phyloP scores from a whole-genome alignment of 2,797 vertebrate genomes.

The Pangasius macronema region DNA sequence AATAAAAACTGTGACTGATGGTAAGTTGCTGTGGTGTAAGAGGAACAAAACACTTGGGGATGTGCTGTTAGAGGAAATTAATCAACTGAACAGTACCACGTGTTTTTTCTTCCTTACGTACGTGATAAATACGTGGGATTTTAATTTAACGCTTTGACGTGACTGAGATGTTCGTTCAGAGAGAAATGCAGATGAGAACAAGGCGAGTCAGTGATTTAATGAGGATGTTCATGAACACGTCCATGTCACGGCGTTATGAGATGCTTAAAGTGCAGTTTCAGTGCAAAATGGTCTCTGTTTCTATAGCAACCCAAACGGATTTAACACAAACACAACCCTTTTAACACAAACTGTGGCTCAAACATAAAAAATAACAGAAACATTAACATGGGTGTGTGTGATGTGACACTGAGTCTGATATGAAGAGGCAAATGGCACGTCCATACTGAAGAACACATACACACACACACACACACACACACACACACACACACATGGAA shows the following conservation, averaged over 20 bases:
- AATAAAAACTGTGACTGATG: background rate
- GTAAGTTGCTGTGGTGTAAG: background rate
- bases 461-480: background rate
- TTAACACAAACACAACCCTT: background rate
- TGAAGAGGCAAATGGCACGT: background rate
- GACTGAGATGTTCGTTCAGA: background rate
- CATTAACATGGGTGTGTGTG: background rate
- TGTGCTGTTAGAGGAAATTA: background rate
- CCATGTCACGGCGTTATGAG: background rate
- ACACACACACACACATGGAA: background rate
- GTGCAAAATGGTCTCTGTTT: slow-evolving; percentile 49
- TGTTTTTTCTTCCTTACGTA: background rate
- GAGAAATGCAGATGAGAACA: background rate
- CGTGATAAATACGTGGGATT: background rate
- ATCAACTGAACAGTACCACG: background rate
- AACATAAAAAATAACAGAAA: slow-evolving; percentile 2
- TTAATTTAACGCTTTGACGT: background rate
- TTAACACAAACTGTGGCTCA: background rate
- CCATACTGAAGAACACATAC: background rate
- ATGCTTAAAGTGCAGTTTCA: slow-evolving; percentile 58
- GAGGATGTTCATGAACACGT: too few species aligned
- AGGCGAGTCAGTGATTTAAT: background rate
- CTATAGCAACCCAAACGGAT: background rate
- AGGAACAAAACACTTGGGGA: background rate
- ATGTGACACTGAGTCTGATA: background rate